Evolutionary conservation across 2,888 invertebrate species (phyloP).

Genomic region (Morinoia aosen): DNA sequence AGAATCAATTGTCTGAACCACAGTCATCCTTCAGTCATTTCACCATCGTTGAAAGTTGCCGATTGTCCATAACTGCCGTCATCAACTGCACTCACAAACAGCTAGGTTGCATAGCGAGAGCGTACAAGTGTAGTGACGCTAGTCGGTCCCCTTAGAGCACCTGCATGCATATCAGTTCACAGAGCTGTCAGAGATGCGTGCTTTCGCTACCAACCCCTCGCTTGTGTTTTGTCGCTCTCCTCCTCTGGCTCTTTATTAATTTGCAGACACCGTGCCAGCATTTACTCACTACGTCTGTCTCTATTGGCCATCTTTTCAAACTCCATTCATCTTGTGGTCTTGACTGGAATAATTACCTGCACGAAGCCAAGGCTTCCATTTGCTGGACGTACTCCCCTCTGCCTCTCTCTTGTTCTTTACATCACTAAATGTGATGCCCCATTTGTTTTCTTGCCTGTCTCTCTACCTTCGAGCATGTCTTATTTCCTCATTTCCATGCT

Average conservation of each 20-base stretch:
- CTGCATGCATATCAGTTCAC: background rate
- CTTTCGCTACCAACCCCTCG: background rate
- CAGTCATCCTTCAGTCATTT: background rate
- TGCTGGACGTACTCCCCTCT: background rate
- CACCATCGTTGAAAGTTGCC: too few species aligned
- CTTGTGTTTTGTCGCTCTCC: background rate
- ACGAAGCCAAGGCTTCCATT: background rate
- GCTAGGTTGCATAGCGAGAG: background rate
- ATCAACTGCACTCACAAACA: background rate
- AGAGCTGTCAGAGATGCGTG: background rate
- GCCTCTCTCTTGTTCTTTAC: background rate
- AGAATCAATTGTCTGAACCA: background rate
- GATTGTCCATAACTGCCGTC: too few species aligned
- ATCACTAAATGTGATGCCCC: background rate
- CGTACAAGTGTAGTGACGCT: background rate
- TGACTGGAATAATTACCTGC: background rate
- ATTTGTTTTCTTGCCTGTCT: too few species aligned
- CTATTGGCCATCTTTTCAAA: background rate
- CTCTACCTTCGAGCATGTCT: too few species aligned
- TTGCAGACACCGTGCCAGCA: background rate
- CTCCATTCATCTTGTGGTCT: background rate
- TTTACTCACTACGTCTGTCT: background rate
- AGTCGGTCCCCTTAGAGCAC: background rate
- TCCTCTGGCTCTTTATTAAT: background rate
- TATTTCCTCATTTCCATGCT: too few species aligned